Evolutionary conservation across 2,797 vertebrate species (phyloP).

Genomic region (Aplochiton taeniatus): DNA sequence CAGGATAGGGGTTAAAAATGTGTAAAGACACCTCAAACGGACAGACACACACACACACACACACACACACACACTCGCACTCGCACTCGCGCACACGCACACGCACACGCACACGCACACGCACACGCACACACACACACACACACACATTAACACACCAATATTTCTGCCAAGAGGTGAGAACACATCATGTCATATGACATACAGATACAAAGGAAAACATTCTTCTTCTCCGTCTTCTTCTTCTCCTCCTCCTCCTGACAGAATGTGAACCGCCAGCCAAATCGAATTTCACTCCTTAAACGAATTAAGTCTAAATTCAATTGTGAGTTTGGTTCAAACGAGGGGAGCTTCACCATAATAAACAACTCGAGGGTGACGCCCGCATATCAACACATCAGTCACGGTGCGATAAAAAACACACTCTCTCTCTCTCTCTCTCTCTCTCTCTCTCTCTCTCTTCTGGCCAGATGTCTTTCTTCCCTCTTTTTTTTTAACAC

Average conservation of each 20-base stretch:
- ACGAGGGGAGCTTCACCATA: constrained; percentile 27
- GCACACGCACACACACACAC: constrained; percentile 33
- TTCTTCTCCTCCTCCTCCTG: background rate
- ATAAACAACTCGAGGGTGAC: constrained; percentile 28
- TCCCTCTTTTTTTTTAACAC: too few species aligned
- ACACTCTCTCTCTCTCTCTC: background rate
- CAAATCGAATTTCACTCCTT: constrained; percentile 34
- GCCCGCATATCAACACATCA: constrained; percentile 33
- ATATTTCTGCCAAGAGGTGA: background rate
- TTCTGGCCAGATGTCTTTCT: too few species aligned
- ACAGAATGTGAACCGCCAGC: constrained; percentile 9
- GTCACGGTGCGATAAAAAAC: constrained; percentile 8
- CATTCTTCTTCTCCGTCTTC: background rate
- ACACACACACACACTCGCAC: constrained; percentile 43
- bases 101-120: constrained; percentile 6
- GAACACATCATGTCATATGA: background rate
- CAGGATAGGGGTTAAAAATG: too few species aligned
- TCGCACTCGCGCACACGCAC: constrained; percentile 38
- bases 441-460: background rate
- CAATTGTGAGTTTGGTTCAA: constrained; percentile 33
- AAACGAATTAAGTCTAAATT: constrained; percentile 32
- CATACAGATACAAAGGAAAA: background rate
- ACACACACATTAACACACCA: too few species aligned
- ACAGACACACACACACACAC: background rate
- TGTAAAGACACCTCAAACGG: too few species aligned